phyloP scores from a whole-genome alignment of 1,140 invertebrate species.

The Brachionus asplanchnoidis region DNA sequence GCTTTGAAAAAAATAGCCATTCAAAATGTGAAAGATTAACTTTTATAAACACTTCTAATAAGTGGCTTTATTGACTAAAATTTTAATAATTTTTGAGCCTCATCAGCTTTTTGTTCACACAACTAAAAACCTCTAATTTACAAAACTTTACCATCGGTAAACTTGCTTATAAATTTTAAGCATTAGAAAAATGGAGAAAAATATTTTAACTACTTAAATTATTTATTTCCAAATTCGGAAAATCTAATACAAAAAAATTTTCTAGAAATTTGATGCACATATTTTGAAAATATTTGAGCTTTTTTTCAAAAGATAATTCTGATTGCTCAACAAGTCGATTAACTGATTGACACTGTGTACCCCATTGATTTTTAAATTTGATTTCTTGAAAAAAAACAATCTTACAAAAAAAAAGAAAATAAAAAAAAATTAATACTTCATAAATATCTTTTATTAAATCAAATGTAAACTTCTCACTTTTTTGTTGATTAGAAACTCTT shows the following conservation, averaged over 20 bases:
- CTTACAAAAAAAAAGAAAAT: neutral
- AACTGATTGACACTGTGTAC: neutral
- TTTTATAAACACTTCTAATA: too few relatives aligned
- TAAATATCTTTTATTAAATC: constrained; percentile 22
- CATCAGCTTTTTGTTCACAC: too few relatives aligned
- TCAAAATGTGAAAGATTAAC: too few relatives aligned
- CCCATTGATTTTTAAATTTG: neutral
- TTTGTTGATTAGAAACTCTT: neutral
- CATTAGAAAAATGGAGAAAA: too few relatives aligned
- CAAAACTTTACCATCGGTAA: too few relatives aligned
- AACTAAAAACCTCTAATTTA: too few relatives aligned
- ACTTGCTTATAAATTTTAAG: too few relatives aligned
- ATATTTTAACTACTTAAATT: too few relatives aligned
- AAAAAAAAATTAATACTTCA: constrained; percentile 59
- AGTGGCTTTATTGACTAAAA: too few relatives aligned
- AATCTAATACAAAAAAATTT: neutral
- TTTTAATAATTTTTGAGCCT: too few relatives aligned
- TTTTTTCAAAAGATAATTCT: neutral
- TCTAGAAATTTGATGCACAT: neutral
- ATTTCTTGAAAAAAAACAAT: neutral
- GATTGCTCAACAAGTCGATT: neutral
- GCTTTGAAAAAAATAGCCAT: too few relatives aligned
- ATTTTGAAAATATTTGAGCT: neutral
- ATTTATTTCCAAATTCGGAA: too few relatives aligned
- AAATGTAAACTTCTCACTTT: neutral